Evolutionary conservation across 2,113 vertebrate genomes (phyloP).

Genomic region (Oncorhynchus nerka): DNA sequence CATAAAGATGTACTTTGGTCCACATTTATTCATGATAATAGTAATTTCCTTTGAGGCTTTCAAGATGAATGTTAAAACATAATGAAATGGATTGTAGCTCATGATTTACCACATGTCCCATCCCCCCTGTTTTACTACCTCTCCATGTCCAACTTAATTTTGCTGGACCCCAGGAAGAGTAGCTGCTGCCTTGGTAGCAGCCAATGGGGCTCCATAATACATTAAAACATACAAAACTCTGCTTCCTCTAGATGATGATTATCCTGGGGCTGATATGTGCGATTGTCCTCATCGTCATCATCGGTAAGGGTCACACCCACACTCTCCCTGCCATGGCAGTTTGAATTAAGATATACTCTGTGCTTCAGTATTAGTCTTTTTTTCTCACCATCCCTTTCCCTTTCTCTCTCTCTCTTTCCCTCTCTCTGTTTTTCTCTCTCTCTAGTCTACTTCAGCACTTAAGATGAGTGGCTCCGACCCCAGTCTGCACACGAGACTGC

Average conservation of each 20-base stretch:
- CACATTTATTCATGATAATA: background rate
- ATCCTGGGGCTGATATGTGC: conserved; percentile 88
- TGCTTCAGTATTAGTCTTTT: background rate
- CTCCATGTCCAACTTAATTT: conserved; percentile 6
- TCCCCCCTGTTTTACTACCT: background rate
- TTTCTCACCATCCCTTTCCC: background rate
- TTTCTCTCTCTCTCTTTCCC: background rate
- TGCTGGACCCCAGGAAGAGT: too few species aligned
- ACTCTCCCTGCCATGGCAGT: too few species aligned
- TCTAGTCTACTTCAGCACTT: conserved; percentile 82
- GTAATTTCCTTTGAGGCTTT: background rate
- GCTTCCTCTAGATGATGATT: conserved; percentile 88
- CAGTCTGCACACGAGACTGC: conserved; percentile 60
- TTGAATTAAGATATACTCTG: too few species aligned
- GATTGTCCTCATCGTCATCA: conserved; percentile 90
- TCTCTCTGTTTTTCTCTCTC: conserved; percentile 24
- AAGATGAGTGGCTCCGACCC: conserved; percentile 72
- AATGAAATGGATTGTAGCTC: background rate
- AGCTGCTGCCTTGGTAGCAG: too few species aligned
- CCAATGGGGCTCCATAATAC: background rate
- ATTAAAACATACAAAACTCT: background rate
- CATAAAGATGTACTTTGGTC: background rate
- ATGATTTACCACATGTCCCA: background rate
- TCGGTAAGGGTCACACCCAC: conserved; percentile 77
- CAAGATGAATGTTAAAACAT: background rate